Conservation (phyloP, 2,888 invertebrate genomes). For the Caradrina kadenii region DNA sequence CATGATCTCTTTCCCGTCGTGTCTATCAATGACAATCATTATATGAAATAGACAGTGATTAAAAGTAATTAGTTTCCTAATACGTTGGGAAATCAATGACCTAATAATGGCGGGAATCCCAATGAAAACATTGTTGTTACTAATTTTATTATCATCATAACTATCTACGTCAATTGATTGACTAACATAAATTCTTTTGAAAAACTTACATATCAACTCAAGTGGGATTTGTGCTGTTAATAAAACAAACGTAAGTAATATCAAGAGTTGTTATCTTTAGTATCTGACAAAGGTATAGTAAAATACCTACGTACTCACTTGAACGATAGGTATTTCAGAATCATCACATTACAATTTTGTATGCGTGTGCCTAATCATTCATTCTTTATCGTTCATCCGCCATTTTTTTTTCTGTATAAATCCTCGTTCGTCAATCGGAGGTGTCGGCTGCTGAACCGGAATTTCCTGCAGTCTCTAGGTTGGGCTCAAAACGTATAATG, state of each 20-base stretch:
- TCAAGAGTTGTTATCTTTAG: slow-evolving; percentile 22
- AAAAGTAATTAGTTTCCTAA: neutral
- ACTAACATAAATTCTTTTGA: slow-evolving; percentile 21
- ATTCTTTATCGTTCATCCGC: neutral
- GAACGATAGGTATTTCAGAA: slow-evolving; percentile 15
- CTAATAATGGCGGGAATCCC: slow-evolving; percentile 5
- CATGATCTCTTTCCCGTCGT: too few relatives aligned
- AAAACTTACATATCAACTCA: slow-evolving; percentile 1
- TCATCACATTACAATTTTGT: slow-evolving; percentile 12
- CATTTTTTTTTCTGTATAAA: too few relatives aligned
- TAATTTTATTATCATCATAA: neutral
- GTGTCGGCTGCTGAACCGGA: too few relatives aligned
- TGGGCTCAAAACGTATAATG: too few relatives aligned
- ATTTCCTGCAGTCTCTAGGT: too few relatives aligned
- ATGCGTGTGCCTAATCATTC: too few relatives aligned
- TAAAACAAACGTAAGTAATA: slow-evolving; percentile 1
- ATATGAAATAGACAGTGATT: neutral
- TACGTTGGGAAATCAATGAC: slow-evolving; percentile 1
- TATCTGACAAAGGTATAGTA: slow-evolving; percentile 20
- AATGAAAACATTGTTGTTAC: slow-evolving; percentile 2
- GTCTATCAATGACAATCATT: neutral
- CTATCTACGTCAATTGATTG: slow-evolving; percentile 4
- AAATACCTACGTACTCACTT: slow-evolving; percentile 18
- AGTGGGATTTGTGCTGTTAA: slow-evolving; percentile 16
- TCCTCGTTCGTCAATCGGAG: too few relatives aligned